Evolutionary conservation across 2,888 invertebrate species (phyloP).

Genomic region (Brachyopa scutellaris): DNA sequence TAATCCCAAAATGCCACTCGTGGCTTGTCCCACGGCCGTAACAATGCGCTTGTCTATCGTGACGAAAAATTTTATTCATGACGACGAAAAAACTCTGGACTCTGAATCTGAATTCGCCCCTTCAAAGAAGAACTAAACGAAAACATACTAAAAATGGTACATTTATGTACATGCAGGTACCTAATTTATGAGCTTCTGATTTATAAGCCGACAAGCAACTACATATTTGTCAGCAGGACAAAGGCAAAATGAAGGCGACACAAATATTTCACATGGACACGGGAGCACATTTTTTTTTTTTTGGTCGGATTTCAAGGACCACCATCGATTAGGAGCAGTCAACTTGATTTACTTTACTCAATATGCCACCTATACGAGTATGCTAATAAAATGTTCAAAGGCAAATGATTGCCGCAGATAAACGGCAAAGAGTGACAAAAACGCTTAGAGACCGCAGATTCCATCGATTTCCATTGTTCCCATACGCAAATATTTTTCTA

Average conservation of each 20-base stretch:
- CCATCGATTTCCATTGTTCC: conserved; percentile 30
- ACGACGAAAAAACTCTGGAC: conserved; percentile 40
- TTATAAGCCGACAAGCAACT: conserved; percentile 53
- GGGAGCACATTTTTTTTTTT: conserved; percentile 15
- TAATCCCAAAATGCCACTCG: conserved; percentile 63
- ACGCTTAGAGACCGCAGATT: background rate
- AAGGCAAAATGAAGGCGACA: background rate
- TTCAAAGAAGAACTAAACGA: conserved; percentile 18
- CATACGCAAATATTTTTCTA: conserved; percentile 37
- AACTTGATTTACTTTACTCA: conserved; percentile 62
- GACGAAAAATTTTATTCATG: conserved; percentile 61
- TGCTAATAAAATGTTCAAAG: conserved; percentile 57
- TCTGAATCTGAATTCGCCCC: conserved; percentile 45
- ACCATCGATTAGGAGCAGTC: conserved; percentile 53
- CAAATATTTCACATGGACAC: conserved; percentile 14
- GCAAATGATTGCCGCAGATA: conserved; percentile 60
- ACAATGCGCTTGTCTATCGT: conserved; percentile 42
- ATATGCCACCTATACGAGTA: conserved; percentile 62
- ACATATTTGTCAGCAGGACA: conserved; percentile 17
- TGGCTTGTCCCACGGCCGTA: conserved; percentile 36
- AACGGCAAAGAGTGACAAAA: conserved; percentile 17
- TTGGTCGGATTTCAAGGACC: conserved; percentile 29
- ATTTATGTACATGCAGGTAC: conserved; percentile 28
- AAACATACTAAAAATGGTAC: conserved; percentile 20
- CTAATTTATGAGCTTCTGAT: conserved; percentile 63